A percentile compares a stretch with the other conserved stretches of the same genome.
phyloP scores from a whole-genome alignment of 2,888 invertebrate species.

The Lycaena phlaeas region DNA sequence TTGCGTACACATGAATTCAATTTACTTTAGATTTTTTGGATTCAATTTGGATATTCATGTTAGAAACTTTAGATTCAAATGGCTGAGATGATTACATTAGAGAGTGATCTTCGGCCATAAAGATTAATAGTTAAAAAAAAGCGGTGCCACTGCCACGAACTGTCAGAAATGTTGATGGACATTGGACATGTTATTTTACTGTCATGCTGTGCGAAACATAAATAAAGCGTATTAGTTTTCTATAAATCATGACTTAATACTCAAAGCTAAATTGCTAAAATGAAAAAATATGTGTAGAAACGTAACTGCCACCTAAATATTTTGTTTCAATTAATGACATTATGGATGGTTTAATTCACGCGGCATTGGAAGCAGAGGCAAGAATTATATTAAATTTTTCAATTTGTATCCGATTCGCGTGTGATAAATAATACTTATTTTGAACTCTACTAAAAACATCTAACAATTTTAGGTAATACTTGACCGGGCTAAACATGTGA shows the following conservation, averaged over 20 bases:
- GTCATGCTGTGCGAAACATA: constrained; percentile 71
- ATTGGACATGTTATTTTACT: constrained; percentile 70
- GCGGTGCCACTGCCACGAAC: constrained; percentile 23
- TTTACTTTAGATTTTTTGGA: too few species aligned
- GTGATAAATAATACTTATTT: constrained; percentile 14
- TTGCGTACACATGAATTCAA: too few species aligned
- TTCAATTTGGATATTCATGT: too few species aligned
- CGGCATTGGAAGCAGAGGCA: constrained; percentile 71
- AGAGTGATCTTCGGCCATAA: too few species aligned
- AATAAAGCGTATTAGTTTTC: constrained; percentile 69
- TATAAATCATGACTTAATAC: constrained; percentile 71
- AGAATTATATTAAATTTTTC: constrained; percentile 46
- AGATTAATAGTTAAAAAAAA: neutral
- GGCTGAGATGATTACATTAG: too few species aligned
- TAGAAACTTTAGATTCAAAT: too few species aligned
- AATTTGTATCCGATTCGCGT: constrained; percentile 25
- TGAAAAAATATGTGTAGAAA: constrained; percentile 56
- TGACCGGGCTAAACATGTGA: constrained; percentile 67
- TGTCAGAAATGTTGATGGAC: constrained; percentile 67
- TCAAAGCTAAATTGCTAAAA: constrained; percentile 56
- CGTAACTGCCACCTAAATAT: constrained; percentile 53
- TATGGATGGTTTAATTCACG: constrained; percentile 74
- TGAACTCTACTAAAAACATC: constrained; percentile 14
- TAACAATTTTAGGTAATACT: constrained; percentile 55
- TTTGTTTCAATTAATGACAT: constrained; percentile 66